phyloP scores from a whole-genome alignment of 2,113 vertebrate species.

The Sphyrna mokarran region DNA sequence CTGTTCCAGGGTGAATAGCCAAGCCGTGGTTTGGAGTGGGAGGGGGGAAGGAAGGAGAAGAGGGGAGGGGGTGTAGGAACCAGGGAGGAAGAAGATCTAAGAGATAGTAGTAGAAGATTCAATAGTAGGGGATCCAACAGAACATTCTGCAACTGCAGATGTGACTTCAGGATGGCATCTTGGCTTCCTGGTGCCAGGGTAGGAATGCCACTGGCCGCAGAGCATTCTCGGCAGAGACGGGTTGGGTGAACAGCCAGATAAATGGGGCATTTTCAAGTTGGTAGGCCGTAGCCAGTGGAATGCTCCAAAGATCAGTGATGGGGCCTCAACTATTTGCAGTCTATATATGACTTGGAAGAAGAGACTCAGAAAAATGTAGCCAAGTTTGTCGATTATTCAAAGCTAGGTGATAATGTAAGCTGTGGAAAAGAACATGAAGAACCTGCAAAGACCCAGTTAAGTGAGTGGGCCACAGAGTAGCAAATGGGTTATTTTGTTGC shows the following conservation, averaged over 20 bases:
- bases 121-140: background rate
- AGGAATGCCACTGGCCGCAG: no score
- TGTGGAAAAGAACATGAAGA: background rate
- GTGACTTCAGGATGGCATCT: background rate
- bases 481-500: background rate
- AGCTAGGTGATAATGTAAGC: background rate
- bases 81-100: background rate
- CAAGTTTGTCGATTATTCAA: background rate
- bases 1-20: background rate
- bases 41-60: no score
- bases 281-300: no score
- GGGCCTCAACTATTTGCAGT: no score
- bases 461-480: background rate
- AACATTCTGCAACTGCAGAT: background rate
- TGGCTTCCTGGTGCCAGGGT: no score
- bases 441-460: background rate
- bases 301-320: no score
- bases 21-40: background rate
- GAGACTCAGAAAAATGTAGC: no score
- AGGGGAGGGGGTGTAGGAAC: no score
- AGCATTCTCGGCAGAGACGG: no score
- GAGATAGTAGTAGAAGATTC: background rate
- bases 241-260: no score
- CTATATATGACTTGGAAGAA: no score
- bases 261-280: no score